A percentile compares a stretch with the other conserved stretches of the same genome.
Evolutionary conservation across 2,888 invertebrate genomes (phyloP).

Genomic region (Periphyllus acericola): DNA sequence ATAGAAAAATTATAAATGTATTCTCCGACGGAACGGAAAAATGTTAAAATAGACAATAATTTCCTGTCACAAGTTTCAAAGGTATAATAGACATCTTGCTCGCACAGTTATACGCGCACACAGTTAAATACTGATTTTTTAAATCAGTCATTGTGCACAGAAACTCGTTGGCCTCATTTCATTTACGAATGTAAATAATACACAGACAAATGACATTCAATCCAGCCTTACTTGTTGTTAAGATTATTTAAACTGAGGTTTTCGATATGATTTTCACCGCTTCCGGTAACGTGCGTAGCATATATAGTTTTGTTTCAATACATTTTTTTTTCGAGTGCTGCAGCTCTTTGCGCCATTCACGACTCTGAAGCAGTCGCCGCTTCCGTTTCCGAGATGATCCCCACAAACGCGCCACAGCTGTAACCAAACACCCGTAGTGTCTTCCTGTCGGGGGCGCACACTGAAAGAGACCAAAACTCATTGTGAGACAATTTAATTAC

Average conservation of each 20-base stretch:
- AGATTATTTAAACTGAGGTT: conserved; percentile 15
- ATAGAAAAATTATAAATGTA: not conserved
- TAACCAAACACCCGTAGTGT: conserved; percentile 55
- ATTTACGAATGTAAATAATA: not conserved
- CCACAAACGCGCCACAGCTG: conserved; percentile 43
- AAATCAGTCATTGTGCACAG: not conserved
- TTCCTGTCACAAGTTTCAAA: not conserved
- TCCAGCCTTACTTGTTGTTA: not conserved
- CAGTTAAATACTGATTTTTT: not conserved
- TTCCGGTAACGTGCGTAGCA: conserved; percentile 34
- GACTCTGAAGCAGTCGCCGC: conserved; percentile 49
- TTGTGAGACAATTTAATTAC: conserved; percentile 54
- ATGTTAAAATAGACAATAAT: not conserved
- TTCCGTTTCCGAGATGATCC: conserved; percentile 60
- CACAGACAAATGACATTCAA: conserved; percentile 3
- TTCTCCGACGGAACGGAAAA: not conserved
- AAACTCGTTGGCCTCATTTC: conserved; percentile 25
- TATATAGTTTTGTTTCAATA: not conserved
- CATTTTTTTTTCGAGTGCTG: conserved; percentile 44
- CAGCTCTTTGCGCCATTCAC: conserved; percentile 18
- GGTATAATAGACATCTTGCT: not conserved
- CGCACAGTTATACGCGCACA: not conserved
- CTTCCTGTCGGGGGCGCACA: conserved; percentile 32
- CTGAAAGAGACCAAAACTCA: conserved; percentile 1
- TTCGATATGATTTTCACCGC: conserved; percentile 36